These are phyloP conservation scores for Pseudochirops cupreus DNA, from an alignment of 2,797 vertebrate species.

Conservation along the genomic window DNA sequence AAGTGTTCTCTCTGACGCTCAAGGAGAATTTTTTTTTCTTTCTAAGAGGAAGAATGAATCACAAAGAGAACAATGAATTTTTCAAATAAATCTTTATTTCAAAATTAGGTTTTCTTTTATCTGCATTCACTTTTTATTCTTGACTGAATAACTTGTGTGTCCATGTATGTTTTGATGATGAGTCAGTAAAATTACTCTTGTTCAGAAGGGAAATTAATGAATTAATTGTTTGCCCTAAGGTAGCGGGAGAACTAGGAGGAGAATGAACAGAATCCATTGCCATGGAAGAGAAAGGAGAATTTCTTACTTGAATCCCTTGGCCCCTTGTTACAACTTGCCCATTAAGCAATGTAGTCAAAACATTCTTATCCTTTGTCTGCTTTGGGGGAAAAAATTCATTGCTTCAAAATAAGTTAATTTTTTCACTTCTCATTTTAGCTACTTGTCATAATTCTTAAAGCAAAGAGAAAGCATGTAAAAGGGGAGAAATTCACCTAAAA, in stretches of 20 bases:
- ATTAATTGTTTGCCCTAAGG: not conserved
- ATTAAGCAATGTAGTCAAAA: not conserved
- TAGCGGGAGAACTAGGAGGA: not conserved
- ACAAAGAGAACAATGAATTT: not conserved
- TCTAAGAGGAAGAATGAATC: not conserved
- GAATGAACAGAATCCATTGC: not conserved
- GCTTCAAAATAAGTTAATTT: not conserved
- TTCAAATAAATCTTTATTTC: not conserved
- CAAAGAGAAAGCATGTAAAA: not conserved
- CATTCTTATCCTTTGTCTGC: not conserved
- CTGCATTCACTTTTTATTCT: not conserved
- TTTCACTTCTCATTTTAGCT: not conserved
- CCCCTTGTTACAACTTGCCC: not conserved
- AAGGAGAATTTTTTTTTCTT: not conserved
- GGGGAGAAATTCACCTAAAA: not conserved
- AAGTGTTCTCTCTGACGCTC: not conserved
- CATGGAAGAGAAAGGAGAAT: not conserved
- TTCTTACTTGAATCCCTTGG: not conserved
- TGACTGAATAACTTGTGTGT: not conserved
- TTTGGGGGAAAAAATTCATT: not conserved
- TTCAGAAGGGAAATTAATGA: not conserved
- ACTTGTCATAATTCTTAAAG: not conserved
- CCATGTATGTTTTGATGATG: not conserved
- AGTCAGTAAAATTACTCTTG: not conserved
- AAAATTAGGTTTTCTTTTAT: not conserved